Percentiles rank a stretch among this genome's conserved stretches.
Evolutionary conservation across 2,888 invertebrate species (phyloP).

Genomic region (Onthophagus sagittarius): DNA sequence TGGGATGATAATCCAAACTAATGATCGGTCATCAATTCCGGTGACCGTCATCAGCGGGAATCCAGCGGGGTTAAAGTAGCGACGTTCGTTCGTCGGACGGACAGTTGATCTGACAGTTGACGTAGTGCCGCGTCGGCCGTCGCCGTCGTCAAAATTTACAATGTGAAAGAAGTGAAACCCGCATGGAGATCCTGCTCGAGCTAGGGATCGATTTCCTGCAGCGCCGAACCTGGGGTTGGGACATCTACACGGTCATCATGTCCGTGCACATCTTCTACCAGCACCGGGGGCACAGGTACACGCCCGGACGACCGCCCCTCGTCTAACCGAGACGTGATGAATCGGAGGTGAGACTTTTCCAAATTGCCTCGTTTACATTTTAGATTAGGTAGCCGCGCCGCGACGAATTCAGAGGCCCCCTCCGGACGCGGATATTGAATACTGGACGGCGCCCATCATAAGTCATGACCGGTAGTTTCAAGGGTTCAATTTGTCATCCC

Average conservation of each 20-base stretch:
- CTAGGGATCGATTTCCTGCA: slow-evolving; percentile 39
- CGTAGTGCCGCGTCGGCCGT: slow-evolving; percentile 3
- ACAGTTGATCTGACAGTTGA: slow-evolving; percentile 6
- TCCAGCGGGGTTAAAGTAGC: not conserved
- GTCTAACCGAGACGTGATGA: slow-evolving; percentile 16
- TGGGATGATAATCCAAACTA: not conserved
- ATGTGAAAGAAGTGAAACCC: slow-evolving; percentile 13
- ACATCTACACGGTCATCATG: slow-evolving; percentile 36
- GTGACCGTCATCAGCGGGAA: slow-evolving; percentile 1
- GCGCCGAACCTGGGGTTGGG: slow-evolving; percentile 39
- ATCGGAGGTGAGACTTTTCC: not conserved
- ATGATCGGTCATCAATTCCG: not conserved
- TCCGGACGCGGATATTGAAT: not conserved
- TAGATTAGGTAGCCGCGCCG: slow-evolving; percentile 2
- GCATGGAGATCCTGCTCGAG: slow-evolving; percentile 43
- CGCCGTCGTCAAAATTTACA: slow-evolving; percentile 15
- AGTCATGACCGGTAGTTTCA: not conserved
- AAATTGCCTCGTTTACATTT: slow-evolving; percentile 15
- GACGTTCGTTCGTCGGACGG: not conserved
- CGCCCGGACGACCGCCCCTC: slow-evolving; percentile 23
- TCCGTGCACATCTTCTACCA: slow-evolving; percentile 33
- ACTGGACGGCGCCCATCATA: not conserved
- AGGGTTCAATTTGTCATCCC: not conserved
- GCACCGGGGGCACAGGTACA: slow-evolving; percentile 30
- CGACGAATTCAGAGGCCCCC: not conserved